Conservation (phyloP, 2,113 vertebrate genomes). For the Tragelaphus strepsiceros region DNA sequence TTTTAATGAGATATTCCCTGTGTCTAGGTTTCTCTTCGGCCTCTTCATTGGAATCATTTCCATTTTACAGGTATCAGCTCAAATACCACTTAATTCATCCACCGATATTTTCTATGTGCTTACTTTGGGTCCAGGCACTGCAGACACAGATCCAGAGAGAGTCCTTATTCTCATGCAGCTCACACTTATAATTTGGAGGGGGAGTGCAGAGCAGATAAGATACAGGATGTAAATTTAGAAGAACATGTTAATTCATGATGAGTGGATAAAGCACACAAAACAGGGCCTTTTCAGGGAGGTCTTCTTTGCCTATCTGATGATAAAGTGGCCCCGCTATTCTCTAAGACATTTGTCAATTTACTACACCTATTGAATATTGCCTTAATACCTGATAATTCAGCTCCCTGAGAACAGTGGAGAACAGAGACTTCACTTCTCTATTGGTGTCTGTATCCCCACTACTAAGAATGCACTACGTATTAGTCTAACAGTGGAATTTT, state of each 20-base stretch:
- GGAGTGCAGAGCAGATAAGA: too few relatives aligned
- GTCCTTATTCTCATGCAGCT: not conserved
- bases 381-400: too few relatives aligned
- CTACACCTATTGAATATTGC: not conserved
- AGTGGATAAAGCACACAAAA: not conserved
- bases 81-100: not conserved
- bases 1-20: not conserved
- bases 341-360: not conserved
- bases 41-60: not conserved
- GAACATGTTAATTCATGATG: not conserved
- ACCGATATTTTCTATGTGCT: not conserved
- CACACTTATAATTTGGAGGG: not conserved
- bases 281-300: not conserved
- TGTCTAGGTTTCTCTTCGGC: not conserved
- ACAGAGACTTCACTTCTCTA: not conserved
- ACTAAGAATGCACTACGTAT: not conserved
- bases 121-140: not conserved
- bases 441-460: rapidly evolving
- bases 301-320: not conserved
- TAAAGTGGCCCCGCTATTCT: rapidly evolving
- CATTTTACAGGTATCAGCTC: not conserved
- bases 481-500: not conserved
- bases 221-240: not conserved
- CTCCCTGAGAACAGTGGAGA: not conserved
- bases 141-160: not conserved